Evolutionary conservation across 2,113 vertebrate genomes (phyloP), one percentile per base, ranked within the genome.

Genomic region (Indri indri): DNA sequence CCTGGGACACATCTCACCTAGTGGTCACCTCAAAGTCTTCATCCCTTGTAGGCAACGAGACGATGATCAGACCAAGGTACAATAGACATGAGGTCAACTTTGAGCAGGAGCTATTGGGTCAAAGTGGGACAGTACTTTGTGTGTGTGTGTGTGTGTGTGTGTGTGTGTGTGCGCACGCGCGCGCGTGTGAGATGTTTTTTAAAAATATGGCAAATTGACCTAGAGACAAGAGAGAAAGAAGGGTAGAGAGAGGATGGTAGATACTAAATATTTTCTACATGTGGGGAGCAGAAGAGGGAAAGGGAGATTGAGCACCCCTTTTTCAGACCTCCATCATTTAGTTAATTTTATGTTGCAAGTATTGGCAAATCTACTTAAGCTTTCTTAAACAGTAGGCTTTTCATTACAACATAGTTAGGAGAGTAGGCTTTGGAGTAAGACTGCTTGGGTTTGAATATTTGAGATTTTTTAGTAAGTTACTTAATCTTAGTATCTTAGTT

Each of bases 401-500:
- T 90, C 40, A 77, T 50, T 85, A 76, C 20, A 71, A 54, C 6
- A 18, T 42, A 20, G 65, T 77, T 96, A 61, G 94, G 27, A 94
- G 16, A 87, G 5, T 27, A 71, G 27, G n/a, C 32, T 92, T 85
- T 85, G 3, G 22, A 57, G 2, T 25, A 94, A 82, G 52, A 90
- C 8, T 37, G 16, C 61, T 54, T 74, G 27, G 17, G 32, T 84
- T 96, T 70, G 37, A 70, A 71, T 66, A 79, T 42, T 59, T 95
- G 18, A 81, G 10, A 50, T 50, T 50, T 50, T 50, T 50, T 11
- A 11, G 13, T 59, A 95, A 77, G 16, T 81, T 91, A 76, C 59
- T 94, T 95, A 93, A 82, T 86, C 32, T 45, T 89, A 65, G 45
- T 90, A 17, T 85, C 40, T 94, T 76, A 13, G 34, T 95, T 95